Evolutionary conservation across 2,888 invertebrate genomes (phyloP).

Genomic region (Pycnomerus fuliginosus): DNA sequence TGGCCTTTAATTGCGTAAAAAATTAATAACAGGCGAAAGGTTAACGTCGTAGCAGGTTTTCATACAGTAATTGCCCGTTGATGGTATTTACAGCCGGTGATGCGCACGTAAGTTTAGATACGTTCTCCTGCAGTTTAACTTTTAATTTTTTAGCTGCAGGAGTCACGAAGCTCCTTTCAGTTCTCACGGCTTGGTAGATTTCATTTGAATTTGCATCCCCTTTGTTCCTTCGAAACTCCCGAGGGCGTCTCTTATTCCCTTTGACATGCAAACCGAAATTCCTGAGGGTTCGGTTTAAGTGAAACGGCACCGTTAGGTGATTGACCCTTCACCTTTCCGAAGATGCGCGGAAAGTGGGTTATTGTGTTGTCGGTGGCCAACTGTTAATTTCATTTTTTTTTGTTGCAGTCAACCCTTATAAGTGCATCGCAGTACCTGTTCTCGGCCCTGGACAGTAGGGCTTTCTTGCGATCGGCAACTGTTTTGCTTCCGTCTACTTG

Average conservation of each 20-base stretch:
- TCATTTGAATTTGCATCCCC: constrained; percentile 4
- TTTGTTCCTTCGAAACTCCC: constrained; percentile 10
- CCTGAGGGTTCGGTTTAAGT: neutral
- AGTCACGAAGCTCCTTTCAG: constrained; percentile 23
- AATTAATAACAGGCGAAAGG: constrained; percentile 21
- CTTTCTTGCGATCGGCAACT: constrained; percentile 59
- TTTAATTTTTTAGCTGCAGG: constrained; percentile 8
- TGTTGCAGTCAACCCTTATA: constrained; percentile 57
- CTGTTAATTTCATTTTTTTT: constrained; percentile 17
- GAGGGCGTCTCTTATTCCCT: constrained; percentile 10
- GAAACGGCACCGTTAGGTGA: neutral
- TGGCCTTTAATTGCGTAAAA: constrained; percentile 23
- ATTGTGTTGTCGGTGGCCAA: constrained; percentile 1
- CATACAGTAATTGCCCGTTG: constrained; percentile 16
- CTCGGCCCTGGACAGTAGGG: constrained; percentile 59
- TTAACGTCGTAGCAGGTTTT: constrained; percentile 18
- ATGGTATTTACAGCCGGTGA: constrained; percentile 19
- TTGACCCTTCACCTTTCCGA: neutral
- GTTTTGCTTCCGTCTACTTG: constrained; percentile 62
- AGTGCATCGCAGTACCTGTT: constrained; percentile 60
- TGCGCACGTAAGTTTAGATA: constrained; percentile 20
- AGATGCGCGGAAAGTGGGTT: constrained; percentile 15
- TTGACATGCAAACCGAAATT: constrained; percentile 13
- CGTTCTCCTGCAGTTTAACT: constrained; percentile 12
- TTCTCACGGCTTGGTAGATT: constrained; percentile 17